phyloP scores from a whole-genome alignment of 2,888 invertebrate species.

The Trachelus tabidus region DNA sequence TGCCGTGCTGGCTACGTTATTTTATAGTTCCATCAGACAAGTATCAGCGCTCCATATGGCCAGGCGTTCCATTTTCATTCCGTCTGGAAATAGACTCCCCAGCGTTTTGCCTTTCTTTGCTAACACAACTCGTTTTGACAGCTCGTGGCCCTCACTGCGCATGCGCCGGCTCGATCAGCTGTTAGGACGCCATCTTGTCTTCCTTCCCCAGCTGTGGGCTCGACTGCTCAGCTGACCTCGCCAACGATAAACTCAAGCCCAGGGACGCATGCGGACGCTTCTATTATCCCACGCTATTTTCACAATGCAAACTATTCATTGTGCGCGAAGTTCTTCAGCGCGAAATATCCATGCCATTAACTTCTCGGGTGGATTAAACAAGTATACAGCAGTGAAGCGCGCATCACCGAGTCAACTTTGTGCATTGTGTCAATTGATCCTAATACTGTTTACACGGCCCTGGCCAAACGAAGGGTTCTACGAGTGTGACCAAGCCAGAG shows the following conservation, averaged over 20 bases:
- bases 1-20: not conserved
- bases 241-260: constrained; percentile 37
- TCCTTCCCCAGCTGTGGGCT: constrained; percentile 56
- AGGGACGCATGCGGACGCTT: constrained; percentile 20
- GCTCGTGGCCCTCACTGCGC: constrained; percentile 32
- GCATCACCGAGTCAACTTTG: not conserved
- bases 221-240: constrained; percentile 61
- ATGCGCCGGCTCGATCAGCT: constrained; percentile 57
- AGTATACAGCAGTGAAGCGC: not conserved
- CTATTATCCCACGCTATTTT: not conserved
- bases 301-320: not conserved
- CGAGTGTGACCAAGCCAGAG: not conserved
- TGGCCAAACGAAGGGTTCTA: not conserved
- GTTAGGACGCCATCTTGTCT: constrained; percentile 58
- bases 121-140: constrained; percentile 16
- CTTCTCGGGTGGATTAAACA: not conserved
- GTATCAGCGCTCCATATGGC: not conserved
- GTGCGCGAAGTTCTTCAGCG: not conserved
- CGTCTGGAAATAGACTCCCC: constrained; percentile 21
- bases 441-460: not conserved
- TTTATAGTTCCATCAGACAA: not conserved
- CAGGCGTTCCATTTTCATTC: constrained; percentile 11
- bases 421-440: not conserved
- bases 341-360: not conserved
- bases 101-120: constrained; percentile 11